A percentile compares a stretch with the other conserved stretches of the same genome.
phyloP scores from a whole-genome alignment of 23 tunicate genomes.

The Clavelina lepadiformis region DNA sequence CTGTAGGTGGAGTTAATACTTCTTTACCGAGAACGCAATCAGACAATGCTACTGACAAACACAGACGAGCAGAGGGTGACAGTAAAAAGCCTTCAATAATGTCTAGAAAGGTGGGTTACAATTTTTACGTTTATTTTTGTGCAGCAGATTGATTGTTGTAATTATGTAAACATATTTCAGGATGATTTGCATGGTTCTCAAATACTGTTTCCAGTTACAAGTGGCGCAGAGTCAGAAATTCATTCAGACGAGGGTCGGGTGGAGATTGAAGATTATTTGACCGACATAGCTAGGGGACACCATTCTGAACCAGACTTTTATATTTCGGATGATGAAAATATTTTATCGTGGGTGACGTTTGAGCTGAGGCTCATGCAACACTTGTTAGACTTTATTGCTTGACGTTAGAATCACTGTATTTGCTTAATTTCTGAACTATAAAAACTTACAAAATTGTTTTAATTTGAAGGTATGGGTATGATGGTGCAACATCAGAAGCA shows the following conservation, averaged over 20 bases:
- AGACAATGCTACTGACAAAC: conserved; percentile 15
- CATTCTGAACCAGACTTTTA: conserved; percentile 72
- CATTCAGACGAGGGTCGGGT: conserved; percentile 50
- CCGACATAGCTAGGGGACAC: conserved; percentile 73
- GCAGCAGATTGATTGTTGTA: not conserved
- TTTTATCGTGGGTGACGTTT: conserved; percentile 7
- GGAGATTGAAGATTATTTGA: conserved; percentile 63
- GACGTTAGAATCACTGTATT: not conserved
- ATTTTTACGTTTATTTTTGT: not conserved
- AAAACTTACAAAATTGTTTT: too few relatives aligned
- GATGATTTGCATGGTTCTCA: conserved; percentile 22
- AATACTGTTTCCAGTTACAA: conserved; percentile 12
- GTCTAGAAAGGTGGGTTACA: conserved; percentile 9
- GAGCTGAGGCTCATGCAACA: too few relatives aligned
- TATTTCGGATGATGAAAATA: conserved; percentile 39
- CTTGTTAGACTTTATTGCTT: not conserved
- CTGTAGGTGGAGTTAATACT: not conserved
- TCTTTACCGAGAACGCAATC: conserved; percentile 19
- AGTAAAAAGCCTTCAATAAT: conserved; percentile 17
- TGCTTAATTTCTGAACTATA: too few relatives aligned
- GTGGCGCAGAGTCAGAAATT: conserved; percentile 59
- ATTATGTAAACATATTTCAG: conserved; percentile 2
- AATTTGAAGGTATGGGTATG: conserved; percentile 24
- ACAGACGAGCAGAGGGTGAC: conserved; percentile 1
- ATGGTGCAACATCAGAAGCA: conserved; percentile 45